Percentiles rank a stretch among this genome's conserved stretches.
phyloP scores from a whole-genome alignment of 2,113 vertebrate species.

The Eretmodus cyanostictus region DNA sequence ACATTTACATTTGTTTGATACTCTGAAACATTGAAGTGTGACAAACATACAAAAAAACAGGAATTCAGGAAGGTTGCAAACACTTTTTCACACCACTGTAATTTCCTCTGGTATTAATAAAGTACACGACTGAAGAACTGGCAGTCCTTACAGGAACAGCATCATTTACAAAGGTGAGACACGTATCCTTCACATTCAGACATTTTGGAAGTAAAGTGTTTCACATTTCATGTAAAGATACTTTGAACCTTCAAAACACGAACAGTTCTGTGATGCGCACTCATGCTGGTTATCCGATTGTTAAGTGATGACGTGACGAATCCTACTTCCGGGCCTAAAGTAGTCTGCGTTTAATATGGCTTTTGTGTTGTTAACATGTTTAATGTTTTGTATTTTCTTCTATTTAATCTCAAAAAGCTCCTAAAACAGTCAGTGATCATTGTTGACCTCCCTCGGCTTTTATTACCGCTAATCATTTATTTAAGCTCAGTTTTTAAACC shows the following conservation, averaged over 20 bases:
- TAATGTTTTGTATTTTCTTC: no score
- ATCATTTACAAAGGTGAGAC: neutral
- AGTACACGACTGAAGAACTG: neutral
- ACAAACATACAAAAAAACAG: neutral
- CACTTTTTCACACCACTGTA: neutral
- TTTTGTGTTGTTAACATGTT: no score
- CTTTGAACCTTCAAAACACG: neutral
- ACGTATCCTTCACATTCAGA: rapidly evolving
- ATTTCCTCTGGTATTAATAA: neutral
- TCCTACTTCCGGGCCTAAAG: no score
- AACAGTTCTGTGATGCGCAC: rapidly evolving
- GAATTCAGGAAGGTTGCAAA: neutral
- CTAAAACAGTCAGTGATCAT: no score
- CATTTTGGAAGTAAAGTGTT: neutral
- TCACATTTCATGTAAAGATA: neutral
- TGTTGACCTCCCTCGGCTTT: no score
- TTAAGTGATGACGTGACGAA: no score
- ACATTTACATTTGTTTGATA: neutral
- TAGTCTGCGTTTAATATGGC: no score
- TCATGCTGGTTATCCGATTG: neutral
- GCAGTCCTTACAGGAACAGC: neutral
- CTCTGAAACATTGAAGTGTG: neutral
- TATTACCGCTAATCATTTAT: no score
- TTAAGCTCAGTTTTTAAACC: no score
- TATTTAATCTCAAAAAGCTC: no score